A percentile compares a stretch with the other conserved stretches of the same genome.
Evolutionary conservation across 2,888 invertebrate genomes (phyloP).

Genomic region (Amiota communis): DNA sequence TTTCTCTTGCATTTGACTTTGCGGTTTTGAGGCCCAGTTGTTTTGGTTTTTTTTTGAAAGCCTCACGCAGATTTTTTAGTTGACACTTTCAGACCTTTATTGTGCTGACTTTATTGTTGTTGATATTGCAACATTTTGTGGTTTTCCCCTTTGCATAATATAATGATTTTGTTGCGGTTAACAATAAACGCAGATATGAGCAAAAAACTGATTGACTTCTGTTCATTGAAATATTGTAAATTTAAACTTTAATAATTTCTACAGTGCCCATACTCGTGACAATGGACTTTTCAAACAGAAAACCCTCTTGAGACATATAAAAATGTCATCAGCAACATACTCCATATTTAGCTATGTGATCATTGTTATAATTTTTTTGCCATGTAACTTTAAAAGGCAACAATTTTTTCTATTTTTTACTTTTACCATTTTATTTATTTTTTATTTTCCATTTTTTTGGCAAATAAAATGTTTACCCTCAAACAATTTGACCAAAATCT

Average conservation of each 20-base stretch:
- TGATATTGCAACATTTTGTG: no score
- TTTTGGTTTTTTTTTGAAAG: conserved; percentile 24
- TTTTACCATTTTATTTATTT: neutral
- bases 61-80: neutral
- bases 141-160: no score
- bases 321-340: conserved; percentile 19
- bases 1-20: conserved; percentile 67
- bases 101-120: neutral
- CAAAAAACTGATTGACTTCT: neutral
- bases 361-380: neutral
- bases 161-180: no score
- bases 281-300: neutral
- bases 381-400: neutral
- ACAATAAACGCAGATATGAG: neutral
- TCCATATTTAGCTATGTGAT: no score
- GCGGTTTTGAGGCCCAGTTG: conserved; percentile 42
- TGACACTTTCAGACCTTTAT: neutral
- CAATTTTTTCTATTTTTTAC: neutral
- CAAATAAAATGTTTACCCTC: conserved; percentile 26
- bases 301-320: conserved; percentile 23
- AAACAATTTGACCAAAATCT: conserved; percentile 27
- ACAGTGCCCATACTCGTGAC: neutral
- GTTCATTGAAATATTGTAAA: no score
- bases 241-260: no score
- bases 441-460: neutral